Evolutionary conservation across 2,888 invertebrate genomes (phyloP).

Genomic region (Drosophila nigricruria): DNA sequence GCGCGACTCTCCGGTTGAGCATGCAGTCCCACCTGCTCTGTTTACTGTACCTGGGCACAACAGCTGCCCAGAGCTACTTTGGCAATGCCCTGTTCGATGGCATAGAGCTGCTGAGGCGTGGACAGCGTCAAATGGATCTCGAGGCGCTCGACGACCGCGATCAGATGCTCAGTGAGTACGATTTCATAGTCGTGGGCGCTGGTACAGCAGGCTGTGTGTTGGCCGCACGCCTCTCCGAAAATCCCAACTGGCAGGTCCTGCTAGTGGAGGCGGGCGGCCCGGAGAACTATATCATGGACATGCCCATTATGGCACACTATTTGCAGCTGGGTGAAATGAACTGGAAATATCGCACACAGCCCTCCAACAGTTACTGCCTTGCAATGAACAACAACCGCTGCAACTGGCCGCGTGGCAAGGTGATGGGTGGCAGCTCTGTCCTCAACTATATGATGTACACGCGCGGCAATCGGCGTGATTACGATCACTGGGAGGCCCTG

Average conservation of each 20-base stretch:
- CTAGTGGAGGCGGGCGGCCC: constrained; percentile 90
- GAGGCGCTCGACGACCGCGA: constrained; percentile 71
- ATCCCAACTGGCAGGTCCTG: constrained; percentile 88
- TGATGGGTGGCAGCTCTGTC: constrained; percentile 92
- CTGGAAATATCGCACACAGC: constrained; percentile 92
- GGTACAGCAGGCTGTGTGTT: constrained; percentile 92
- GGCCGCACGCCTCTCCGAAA: constrained; percentile 90
- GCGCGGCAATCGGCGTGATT: constrained; percentile 89
- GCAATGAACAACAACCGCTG: constrained; percentile 91
- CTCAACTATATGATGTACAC: constrained; percentile 93
- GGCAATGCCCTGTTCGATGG: constrained; percentile 43
- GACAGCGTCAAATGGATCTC: constrained; percentile 70
- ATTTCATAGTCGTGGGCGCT: constrained; percentile 92
- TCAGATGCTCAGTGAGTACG: constrained; percentile 86
- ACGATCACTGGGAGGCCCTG: constrained; percentile 90
- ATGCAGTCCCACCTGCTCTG: constrained; percentile 20
- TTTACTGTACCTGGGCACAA: not conserved
- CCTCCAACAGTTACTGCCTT: constrained; percentile 89
- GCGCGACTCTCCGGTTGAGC: constrained; percentile 5
- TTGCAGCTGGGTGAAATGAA: constrained; percentile 90
- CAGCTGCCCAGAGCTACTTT: constrained; percentile 28
- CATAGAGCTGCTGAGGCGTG: constrained; percentile 73
- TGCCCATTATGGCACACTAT: constrained; percentile 89
- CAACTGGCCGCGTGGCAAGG: constrained; percentile 92
- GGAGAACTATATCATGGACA: constrained; percentile 90